Evolutionary conservation across 2,113 vertebrate genomes (phyloP).

Genomic region (Rhabdomys dilectus): DNA sequence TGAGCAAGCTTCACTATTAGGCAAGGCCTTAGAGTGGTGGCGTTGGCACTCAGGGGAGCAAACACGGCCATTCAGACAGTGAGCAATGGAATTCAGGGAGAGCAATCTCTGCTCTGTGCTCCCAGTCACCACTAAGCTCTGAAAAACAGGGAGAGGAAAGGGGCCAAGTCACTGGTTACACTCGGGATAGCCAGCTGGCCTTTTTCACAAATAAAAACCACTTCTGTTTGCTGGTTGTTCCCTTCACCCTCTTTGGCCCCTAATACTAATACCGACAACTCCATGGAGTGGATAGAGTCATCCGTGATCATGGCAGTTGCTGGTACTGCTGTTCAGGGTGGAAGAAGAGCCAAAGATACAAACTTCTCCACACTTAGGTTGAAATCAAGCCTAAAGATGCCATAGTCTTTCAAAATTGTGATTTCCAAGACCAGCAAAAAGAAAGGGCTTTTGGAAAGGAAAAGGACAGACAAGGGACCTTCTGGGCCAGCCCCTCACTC

Average conservation of each 20-base stretch:
- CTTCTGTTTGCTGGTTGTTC: constrained; percentile 53
- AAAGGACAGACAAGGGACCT: neutral
- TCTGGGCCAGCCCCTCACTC: fast-evolving
- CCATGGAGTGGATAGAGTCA: neutral
- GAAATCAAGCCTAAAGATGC: neutral
- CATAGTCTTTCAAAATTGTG: neutral
- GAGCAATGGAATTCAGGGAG: constrained; percentile 43
- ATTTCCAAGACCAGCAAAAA: neutral
- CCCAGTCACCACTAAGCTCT: constrained; percentile 55
- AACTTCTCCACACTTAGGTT: neutral
- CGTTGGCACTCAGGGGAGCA: neutral
- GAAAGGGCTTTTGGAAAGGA: neutral
- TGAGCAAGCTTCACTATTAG: constrained; percentile 51
- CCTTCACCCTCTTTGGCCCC: constrained; percentile 18
- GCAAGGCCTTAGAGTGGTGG: neutral
- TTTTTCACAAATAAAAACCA: constrained; percentile 47
- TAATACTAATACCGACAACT: neutral
- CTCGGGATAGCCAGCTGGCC: constrained; percentile 66
- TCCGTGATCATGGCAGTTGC: neutral
- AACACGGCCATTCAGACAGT: neutral
- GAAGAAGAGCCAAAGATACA: neutral
- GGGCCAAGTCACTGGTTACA: constrained; percentile 66
- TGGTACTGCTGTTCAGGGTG: neutral
- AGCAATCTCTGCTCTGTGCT: constrained; percentile 49
- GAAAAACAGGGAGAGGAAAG: constrained; percentile 54